Conservation (phyloP, 2,888 invertebrate species). For the Unio pictorum region DNA sequence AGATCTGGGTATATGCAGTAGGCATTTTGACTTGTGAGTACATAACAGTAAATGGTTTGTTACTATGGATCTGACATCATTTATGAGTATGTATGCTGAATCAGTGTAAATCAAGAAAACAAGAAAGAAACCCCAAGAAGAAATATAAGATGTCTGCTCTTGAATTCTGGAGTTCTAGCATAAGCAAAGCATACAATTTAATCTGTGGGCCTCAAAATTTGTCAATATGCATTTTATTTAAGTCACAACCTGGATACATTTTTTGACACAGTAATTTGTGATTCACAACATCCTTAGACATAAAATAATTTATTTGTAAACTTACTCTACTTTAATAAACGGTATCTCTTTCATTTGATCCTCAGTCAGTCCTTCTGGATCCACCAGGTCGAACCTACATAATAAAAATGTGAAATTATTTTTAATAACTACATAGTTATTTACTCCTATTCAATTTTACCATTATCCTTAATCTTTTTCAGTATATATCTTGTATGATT, state of each 20-base stretch:
- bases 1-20: too few relatives aligned
- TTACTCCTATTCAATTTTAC: too few relatives aligned
- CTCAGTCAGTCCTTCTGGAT: conserved; percentile 59
- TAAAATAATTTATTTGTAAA: conserved; percentile 9
- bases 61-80: too few relatives aligned
- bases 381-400: conserved; percentile 56
- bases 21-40: too few relatives aligned
- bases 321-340: conserved; percentile 67
- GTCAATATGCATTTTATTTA: not conserved
- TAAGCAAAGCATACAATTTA: not conserved
- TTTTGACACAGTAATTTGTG: too few relatives aligned
- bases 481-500: too few relatives aligned
- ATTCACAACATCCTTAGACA: not conserved
- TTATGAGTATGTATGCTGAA: too few relatives aligned
- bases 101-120: too few relatives aligned
- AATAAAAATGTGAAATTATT: conserved; percentile 2
- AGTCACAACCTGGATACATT: not conserved
- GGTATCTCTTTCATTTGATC: conserved; percentile 67
- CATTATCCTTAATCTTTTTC: too few relatives aligned
- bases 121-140: too few relatives aligned
- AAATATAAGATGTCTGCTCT: not conserved
- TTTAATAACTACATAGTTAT: too few relatives aligned
- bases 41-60: too few relatives aligned
- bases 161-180: not conserved
- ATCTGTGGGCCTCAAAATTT: not conserved